Percentiles rank a stretch among this genome's conserved stretches.
Evolutionary conservation across 2,113 vertebrate genomes (phyloP).

Genomic region (Petromus typicus): DNA sequence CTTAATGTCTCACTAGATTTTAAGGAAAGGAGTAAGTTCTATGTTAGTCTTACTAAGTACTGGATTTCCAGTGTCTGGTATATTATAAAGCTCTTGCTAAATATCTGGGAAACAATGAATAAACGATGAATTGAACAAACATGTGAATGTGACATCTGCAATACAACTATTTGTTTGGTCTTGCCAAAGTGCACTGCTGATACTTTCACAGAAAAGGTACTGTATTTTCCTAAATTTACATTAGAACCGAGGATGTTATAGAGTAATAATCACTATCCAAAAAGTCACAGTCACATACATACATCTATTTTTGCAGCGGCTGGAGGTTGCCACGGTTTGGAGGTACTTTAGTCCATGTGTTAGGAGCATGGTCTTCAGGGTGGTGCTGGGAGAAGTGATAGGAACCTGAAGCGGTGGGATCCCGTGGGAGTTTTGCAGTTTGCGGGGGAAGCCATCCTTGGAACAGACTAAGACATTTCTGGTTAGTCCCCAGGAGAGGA

Average conservation of each 20-base stretch:
- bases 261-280: not conserved
- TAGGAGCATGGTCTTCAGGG: not conserved
- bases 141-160: not conserved
- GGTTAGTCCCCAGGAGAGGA: too few relatives aligned
- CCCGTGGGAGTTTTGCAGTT: not conserved
- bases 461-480: not conserved
- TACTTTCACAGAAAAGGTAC: not conserved
- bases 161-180: not conserved
- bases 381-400: not conserved
- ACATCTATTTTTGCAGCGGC: not conserved
- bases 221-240: not conserved
- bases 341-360: not conserved
- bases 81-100: not conserved
- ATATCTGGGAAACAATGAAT: not conserved
- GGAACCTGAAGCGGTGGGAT: not conserved
- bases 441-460: too few relatives aligned
- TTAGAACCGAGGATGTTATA: not conserved
- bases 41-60: not conserved
- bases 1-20: slow-evolving; percentile 11
- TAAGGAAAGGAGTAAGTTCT: not conserved
- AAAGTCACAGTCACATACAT: not conserved
- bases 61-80: not conserved
- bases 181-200: not conserved
- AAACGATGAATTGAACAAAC: slow-evolving; percentile 6
- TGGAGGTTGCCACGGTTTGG: not conserved